These are phyloP conservation scores for Puffinus mauretanicus DNA, from an alignment of 2,113 vertebrate genomes.

Conservation along the genomic window DNA sequence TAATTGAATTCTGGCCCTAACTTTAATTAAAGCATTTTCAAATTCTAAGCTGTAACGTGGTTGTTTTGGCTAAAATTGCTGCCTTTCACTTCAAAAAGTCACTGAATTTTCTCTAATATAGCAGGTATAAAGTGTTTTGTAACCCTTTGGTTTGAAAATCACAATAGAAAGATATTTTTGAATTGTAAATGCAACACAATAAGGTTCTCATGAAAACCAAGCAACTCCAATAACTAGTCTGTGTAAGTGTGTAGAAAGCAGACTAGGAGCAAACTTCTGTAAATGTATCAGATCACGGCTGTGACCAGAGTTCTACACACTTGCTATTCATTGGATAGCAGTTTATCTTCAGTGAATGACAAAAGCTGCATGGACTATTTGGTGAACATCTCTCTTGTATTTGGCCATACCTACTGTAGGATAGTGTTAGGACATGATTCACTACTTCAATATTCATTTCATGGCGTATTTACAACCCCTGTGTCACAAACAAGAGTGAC, in stretches of 20 bases:
- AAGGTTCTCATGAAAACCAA: neutral
- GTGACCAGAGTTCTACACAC: neutral
- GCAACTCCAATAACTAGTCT: neutral
- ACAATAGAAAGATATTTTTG: no score
- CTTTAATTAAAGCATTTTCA: no score
- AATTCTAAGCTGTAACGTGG: no score
- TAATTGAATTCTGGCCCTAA: no score
- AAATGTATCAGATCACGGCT: neutral
- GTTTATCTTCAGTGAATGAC: neutral
- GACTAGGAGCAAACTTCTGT: neutral
- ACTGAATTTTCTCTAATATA: no score
- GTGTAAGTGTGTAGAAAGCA: neutral
- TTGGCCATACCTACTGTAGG: neutral
- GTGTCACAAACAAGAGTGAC: neutral
- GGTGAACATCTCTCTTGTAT: neutral
- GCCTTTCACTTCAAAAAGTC: no score
- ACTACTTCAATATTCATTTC: neutral
- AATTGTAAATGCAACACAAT: no score
- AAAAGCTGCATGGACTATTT: neutral
- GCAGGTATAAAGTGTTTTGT: no score
- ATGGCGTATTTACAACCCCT: neutral
- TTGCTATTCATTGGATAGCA: no score
- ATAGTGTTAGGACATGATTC: neutral
- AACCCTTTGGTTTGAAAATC: no score
- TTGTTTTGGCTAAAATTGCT: no score